Evolutionary conservation across 2,113 vertebrate genomes (phyloP).

Genomic region (Zosterops japonicus): DNA sequence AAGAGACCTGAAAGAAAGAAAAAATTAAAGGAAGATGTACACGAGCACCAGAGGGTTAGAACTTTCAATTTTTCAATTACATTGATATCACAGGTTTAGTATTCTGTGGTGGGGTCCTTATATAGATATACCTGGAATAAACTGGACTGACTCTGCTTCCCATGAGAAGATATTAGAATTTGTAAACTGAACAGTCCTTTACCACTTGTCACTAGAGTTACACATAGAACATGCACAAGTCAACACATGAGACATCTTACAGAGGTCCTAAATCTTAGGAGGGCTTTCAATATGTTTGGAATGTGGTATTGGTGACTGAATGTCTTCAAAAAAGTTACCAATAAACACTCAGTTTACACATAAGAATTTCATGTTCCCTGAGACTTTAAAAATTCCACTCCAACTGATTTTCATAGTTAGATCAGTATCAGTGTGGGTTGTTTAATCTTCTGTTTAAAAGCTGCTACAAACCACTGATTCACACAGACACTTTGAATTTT

Average conservation of each 20-base stretch:
- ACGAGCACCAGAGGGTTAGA: accelerated
- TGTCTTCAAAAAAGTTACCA: not conserved
- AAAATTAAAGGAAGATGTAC: not conserved
- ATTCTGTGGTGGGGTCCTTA: not conserved
- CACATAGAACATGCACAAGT: not conserved
- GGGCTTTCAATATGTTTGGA: not conserved
- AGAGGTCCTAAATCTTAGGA: not conserved
- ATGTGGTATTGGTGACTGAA: not conserved
- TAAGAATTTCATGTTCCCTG: not conserved
- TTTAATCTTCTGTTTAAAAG: not conserved
- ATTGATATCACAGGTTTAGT: not conserved
- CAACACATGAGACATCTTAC: not conserved
- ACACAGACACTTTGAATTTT: not conserved
- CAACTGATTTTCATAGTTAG: not conserved
- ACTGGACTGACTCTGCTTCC: not conserved
- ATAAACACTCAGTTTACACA: not conserved
- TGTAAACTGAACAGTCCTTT: not conserved
- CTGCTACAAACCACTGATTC: not conserved
- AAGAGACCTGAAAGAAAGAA: not conserved
- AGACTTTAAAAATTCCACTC: not conserved
- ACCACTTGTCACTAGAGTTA: not conserved
- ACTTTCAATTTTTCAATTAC: no score
- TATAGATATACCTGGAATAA: not conserved
- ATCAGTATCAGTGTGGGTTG: not conserved
- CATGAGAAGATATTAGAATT: not conserved